A percentile compares a stretch with the other conserved stretches of the same genome.
Evolutionary conservation across 2,888 invertebrate genomes (phyloP).

Genomic region (Chalcosyrphus nemorum): DNA sequence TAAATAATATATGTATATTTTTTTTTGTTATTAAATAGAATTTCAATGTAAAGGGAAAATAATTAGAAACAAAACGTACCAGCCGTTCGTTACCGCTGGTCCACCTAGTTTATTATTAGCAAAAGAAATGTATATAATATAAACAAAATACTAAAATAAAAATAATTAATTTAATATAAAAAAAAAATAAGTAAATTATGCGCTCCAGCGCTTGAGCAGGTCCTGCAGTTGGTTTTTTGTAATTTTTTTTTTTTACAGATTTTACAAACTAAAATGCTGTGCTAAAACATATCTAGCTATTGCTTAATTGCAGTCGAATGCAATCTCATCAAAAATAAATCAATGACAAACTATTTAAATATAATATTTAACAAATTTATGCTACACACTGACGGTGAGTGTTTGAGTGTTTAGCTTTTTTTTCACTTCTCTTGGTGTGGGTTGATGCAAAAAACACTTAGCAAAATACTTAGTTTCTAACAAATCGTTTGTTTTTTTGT

Average conservation of each 20-base stretch:
- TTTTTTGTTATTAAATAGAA: conserved; percentile 14
- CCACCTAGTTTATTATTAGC: not conserved
- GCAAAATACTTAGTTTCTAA: conserved; percentile 64
- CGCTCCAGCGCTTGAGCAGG: conserved; percentile 73
- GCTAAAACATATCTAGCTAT: conserved; percentile 64
- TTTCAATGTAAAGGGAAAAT: conserved; percentile 15
- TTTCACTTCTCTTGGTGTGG: conserved; percentile 49
- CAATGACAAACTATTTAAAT: conserved; percentile 59
- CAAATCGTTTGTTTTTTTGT: conserved; percentile 46
- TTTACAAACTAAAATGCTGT: conserved; percentile 67
- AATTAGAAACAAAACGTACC: conserved; percentile 51
- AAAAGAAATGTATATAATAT: not conserved
- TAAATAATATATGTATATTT: conserved; percentile 52
- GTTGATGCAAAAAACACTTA: conserved; percentile 64
- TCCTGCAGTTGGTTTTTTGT: conserved; percentile 67
- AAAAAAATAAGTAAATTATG: conserved; percentile 55
- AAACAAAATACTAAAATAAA: conserved; percentile 33
- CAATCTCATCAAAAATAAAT: conserved; percentile 19
- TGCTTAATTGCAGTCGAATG: conserved; percentile 64
- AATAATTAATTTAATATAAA: conserved; percentile 49
- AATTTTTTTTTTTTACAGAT: conserved; percentile 68
- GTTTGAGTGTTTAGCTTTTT: conserved; percentile 26
- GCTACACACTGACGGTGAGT: conserved; percentile 67
- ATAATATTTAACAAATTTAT: conserved; percentile 65
- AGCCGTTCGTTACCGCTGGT: conserved; percentile 53